These are phyloP conservation scores for Bellardia pandia DNA, from an alignment of 2,888 invertebrate species.

Conservation along the genomic window DNA sequence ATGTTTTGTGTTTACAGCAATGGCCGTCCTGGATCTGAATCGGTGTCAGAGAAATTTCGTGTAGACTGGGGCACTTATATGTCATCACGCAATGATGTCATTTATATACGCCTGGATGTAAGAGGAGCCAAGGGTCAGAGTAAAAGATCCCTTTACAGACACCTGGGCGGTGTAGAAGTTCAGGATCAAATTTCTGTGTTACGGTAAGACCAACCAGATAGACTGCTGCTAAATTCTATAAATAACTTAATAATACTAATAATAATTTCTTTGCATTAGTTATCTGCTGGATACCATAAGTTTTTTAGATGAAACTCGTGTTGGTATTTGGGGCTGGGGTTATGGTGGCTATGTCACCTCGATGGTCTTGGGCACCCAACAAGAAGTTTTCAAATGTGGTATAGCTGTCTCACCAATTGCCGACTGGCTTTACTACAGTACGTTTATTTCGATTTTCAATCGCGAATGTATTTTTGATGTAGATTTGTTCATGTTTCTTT, in stretches of 20 bases:
- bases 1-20: constrained; percentile 86
- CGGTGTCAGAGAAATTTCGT: constrained; percentile 93
- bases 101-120: constrained; percentile 95
- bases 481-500: neutral
- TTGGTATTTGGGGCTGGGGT: constrained; percentile 98
- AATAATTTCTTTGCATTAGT: constrained; percentile 83
- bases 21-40: constrained; percentile 95
- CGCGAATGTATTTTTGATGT: neutral
- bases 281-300: constrained; percentile 92
- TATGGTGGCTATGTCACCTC: constrained; percentile 97
- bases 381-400: constrained; percentile 95
- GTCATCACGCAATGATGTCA: constrained; percentile 95
- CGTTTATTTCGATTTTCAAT: constrained; percentile 81
- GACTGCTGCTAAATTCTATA: neutral
- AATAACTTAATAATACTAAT: neutral
- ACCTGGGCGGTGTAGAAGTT: constrained; percentile 95
- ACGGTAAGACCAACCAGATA: constrained; percentile 84
- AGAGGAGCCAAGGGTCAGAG: constrained; percentile 93
- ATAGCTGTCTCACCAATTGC: constrained; percentile 97
- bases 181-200: constrained; percentile 95
- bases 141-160: constrained; percentile 91
- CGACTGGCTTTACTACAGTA: constrained; percentile 98
- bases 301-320: constrained; percentile 93
- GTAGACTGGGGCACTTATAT: constrained; percentile 97
- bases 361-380: constrained; percentile 94